A percentile compares a stretch with the other conserved stretches of the same genome.
These are phyloP conservation scores for Paracentrotus lividus DNA, from an alignment of 53 echinoderm and acorn worm species.

Conservation along the genomic window DNA sequence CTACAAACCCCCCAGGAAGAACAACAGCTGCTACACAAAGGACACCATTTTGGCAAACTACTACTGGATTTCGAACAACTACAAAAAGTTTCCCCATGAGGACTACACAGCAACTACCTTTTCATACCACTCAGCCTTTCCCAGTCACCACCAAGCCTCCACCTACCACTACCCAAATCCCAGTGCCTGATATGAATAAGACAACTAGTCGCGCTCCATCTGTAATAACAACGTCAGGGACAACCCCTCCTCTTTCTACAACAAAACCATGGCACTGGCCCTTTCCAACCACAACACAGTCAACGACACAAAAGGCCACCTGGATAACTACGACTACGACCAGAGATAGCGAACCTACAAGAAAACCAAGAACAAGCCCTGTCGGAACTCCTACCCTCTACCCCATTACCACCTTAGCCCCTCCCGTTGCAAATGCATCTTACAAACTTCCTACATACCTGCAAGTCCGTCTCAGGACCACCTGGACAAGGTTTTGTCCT, in stretches of 20 bases:
- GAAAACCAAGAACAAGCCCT: neutral
- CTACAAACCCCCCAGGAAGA: neutral
- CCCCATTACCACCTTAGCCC: slow-evolving; percentile 1
- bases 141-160: neutral
- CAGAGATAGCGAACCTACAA: neutral
- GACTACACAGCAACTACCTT: neutral
- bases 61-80: neutral
- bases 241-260: neutral
- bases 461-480: slow-evolving; percentile 37
- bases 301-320: neutral
- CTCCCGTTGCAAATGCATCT: slow-evolving; percentile 42
- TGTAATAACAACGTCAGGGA: neutral
- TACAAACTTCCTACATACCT: slow-evolving; percentile 59
- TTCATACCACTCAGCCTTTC: neutral
- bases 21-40: neutral
- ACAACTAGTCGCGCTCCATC: neutral
- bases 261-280: slow-evolving; percentile 48
- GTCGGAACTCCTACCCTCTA: slow-evolving; percentile 13
- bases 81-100: neutral
- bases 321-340: neutral
- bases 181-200: neutral
- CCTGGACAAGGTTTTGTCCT: slow-evolving; percentile 57
- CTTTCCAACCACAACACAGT: neutral
- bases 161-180: neutral
- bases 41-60: neutral